phyloP scores from a whole-genome alignment of 2,888 invertebrate genomes.

The Agrochola macilenta region DNA sequence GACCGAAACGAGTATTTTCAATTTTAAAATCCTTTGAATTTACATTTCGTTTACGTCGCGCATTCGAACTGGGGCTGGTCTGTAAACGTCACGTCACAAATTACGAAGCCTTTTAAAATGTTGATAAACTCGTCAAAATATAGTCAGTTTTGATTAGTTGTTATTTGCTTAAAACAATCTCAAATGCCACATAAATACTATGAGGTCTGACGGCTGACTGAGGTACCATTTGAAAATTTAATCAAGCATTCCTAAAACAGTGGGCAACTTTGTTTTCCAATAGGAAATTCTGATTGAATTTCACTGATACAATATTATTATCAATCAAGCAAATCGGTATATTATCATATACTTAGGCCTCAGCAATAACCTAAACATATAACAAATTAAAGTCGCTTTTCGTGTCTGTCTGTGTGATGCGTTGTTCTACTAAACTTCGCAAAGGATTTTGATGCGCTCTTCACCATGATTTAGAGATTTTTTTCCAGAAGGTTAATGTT shows the following conservation, averaged over 20 bases:
- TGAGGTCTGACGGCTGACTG: background rate
- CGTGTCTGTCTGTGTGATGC: background rate
- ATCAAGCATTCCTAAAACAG: background rate
- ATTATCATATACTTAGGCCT: background rate
- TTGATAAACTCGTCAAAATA: background rate
- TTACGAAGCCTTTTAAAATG: background rate
- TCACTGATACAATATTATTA: background rate
- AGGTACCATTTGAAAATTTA: background rate
- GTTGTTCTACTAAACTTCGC: background rate
- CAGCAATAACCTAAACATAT: background rate
- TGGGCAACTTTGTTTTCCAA: background rate
- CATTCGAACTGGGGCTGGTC: background rate
- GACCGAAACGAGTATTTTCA: too few relatives aligned
- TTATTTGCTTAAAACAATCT: background rate
- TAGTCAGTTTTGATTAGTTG: background rate
- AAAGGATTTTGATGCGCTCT: too few relatives aligned
- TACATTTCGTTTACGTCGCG: too few relatives aligned
- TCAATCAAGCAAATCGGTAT: constrained; percentile 9
- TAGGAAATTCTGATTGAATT: constrained; percentile 9
- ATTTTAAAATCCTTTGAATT: too few relatives aligned
- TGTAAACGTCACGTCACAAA: background rate
- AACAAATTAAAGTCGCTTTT: background rate
- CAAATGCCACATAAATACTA: background rate
- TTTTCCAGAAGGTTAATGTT: too few relatives aligned
- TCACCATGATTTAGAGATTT: too few relatives aligned